Evolutionary conservation across 1,140 invertebrate species (phyloP).

Genomic region (Palaemon carinicauda): DNA sequence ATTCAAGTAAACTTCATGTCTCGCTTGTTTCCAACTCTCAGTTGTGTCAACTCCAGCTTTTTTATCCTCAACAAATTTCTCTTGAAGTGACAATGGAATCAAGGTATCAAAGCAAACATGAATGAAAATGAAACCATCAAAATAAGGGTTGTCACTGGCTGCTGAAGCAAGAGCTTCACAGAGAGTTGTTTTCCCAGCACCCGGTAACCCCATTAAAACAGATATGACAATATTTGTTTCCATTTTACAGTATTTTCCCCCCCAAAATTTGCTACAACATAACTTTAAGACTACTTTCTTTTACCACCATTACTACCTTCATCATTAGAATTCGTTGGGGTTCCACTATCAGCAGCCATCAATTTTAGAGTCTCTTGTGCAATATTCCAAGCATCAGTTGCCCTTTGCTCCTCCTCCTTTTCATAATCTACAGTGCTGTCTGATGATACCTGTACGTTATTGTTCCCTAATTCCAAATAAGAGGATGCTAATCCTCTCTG

Average conservation of each 20-base stretch:
- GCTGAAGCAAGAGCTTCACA: background rate
- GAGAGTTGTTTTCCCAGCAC: constrained; percentile 30
- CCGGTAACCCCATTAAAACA: constrained; percentile 23
- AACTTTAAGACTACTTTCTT: background rate
- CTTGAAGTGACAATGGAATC: constrained; percentile 35
- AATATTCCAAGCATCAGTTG: constrained; percentile 15
- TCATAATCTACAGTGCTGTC: background rate
- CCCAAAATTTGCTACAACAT: background rate
- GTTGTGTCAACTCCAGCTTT: background rate
- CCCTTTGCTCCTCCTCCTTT: background rate
- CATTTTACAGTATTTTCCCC: background rate
- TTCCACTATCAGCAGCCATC: constrained; percentile 27
- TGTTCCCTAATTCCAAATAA: background rate
- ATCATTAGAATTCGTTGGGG: background rate
- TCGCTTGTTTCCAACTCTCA: constrained; percentile 28
- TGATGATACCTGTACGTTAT: background rate
- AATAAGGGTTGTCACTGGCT: background rate
- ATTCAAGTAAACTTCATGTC: constrained; percentile 1
- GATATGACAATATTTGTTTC: constrained; percentile 11
- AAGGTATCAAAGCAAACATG: constrained; percentile 42
- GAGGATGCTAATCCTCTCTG: background rate
- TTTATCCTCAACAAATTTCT: constrained; percentile 12
- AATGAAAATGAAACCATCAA: background rate
- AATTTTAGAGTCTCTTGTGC: constrained; percentile 24
- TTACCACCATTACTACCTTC: background rate